Evolutionary conservation across 2,797 vertebrate genomes (phyloP), one percentile per base, ranked within the genome.

Genomic region (Acanthurus leucopareius): DNA sequence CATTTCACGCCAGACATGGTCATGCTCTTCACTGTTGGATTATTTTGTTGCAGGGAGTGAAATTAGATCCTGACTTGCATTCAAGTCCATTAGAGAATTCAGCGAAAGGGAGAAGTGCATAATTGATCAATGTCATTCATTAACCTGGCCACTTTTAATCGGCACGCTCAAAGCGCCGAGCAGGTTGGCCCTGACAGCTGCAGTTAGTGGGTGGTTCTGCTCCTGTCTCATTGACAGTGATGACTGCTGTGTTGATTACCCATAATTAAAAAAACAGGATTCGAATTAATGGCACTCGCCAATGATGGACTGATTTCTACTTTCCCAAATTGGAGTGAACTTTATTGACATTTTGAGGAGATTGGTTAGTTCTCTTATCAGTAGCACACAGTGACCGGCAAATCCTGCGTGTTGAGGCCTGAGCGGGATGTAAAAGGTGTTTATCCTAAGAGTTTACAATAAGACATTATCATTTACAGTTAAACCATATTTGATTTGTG

Each of bases 61-160:
- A 47, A 62, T 53, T 8, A 14, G 8, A 1, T 56, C n/a, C 40
- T 4, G 20, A 10, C 51, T 4, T 11, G 42, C 38, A 32, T 65
- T 65, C n/a, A 14, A 16, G 20, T 56, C 66, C 28, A 35, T 74
- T 22, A 35, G 51, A 60, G 66, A 66, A 51, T 65, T 62, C 53
- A 73, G 38, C 1, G 2, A 58, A 70, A 53, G 60, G 68, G 63
- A 79, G 62, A 73, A 59, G 56, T 40, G 63, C 64, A 70, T 82
- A 69, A 87, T 74, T 86, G 85, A 87, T 90, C 87, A 73, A 73
- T 80, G 79, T 52, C 71, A 53, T 85, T 90, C 85, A 89, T 90
- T 87, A 87, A 88, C 79, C 83, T 79, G 70, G 60, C 64, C 66
- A 7, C 59, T 75, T 87, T 71, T 82, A 87, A 90, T 86, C 48